Percentiles rank a stretch among this genome's conserved stretches.
These are phyloP conservation scores for Dexiosoma caninum DNA, from an alignment of 2,888 invertebrate species.

Conservation along the genomic window DNA sequence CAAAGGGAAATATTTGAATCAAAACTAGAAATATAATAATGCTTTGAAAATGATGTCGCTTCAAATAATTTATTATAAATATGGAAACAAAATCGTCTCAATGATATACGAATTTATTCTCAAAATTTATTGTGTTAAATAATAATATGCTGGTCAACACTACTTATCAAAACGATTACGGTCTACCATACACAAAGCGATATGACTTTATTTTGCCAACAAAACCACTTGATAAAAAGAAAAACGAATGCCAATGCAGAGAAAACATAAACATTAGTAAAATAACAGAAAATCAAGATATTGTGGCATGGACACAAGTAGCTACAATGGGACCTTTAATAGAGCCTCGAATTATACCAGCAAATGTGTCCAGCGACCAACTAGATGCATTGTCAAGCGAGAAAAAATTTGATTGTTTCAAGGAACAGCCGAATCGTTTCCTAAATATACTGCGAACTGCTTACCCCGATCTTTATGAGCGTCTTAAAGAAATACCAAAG, in stretches of 20 bases:
- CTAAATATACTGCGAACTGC: conserved; percentile 75
- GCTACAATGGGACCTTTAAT: conserved; percentile 75
- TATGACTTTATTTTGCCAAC: conserved; percentile 69
- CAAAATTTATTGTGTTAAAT: conserved; percentile 39
- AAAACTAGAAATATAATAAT: neutral
- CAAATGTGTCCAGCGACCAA: conserved; percentile 68
- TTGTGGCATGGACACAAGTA: conserved; percentile 74
- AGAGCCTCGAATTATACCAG: conserved; percentile 73
- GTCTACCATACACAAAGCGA: conserved; percentile 70
- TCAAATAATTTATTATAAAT: neutral
- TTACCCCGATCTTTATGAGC: conserved; percentile 80
- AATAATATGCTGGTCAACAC: conserved; percentile 71
- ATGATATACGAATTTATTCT: neutral
- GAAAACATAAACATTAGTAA: conserved; percentile 67
- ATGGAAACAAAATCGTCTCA: neutral
- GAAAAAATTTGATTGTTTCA: conserved; percentile 68
- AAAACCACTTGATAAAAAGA: conserved; percentile 4
- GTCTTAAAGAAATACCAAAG: conserved; percentile 79
- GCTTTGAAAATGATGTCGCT: conserved; percentile 7
- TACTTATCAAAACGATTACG: conserved; percentile 76
- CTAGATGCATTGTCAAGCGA: conserved; percentile 65
- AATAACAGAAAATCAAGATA: conserved; percentile 66
- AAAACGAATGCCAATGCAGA: conserved; percentile 69
- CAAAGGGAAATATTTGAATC: too few relatives aligned
- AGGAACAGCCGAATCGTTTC: conserved; percentile 75